Evolutionary conservation across 2,113 vertebrate genomes (phyloP).

Genomic region (Monopterus albus): DNA sequence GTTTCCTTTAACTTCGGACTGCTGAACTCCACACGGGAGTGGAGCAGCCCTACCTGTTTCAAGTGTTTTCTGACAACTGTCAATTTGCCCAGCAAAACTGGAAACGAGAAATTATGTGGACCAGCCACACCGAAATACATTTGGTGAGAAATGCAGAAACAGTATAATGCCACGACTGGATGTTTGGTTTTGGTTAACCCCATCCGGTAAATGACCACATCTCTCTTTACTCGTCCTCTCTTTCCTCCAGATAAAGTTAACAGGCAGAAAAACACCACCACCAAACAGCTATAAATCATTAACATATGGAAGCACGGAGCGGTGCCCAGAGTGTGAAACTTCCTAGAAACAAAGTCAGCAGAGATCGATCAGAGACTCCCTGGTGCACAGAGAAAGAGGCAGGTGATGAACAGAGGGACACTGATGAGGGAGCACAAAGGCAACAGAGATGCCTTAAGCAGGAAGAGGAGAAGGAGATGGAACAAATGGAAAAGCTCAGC

Average conservation of each 20-base stretch:
- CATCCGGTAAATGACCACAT: too few species aligned
- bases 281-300: background rate
- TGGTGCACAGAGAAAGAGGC: background rate
- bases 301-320: background rate
- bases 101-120: too few species aligned
- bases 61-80: background rate
- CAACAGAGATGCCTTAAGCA: constrained; percentile 2
- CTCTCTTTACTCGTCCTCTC: background rate
- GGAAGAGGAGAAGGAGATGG: background rate
- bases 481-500: constrained; percentile 21
- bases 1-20: background rate
- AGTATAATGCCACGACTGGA: too few species aligned
- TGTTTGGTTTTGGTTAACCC: too few species aligned
- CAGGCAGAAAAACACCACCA: background rate
- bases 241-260: constrained; percentile 5
- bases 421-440: background rate
- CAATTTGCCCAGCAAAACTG: too few species aligned
- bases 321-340: background rate
- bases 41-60: background rate
- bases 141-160: too few species aligned
- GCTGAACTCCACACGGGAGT: background rate
- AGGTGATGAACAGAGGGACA: constrained; percentile 10
- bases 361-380: constrained; percentile 14
- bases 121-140: too few species aligned
- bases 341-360: constrained; percentile 15